phyloP scores from a whole-genome alignment of 1,140 invertebrate genomes.

The Pseudomyrmex pallidus region DNA sequence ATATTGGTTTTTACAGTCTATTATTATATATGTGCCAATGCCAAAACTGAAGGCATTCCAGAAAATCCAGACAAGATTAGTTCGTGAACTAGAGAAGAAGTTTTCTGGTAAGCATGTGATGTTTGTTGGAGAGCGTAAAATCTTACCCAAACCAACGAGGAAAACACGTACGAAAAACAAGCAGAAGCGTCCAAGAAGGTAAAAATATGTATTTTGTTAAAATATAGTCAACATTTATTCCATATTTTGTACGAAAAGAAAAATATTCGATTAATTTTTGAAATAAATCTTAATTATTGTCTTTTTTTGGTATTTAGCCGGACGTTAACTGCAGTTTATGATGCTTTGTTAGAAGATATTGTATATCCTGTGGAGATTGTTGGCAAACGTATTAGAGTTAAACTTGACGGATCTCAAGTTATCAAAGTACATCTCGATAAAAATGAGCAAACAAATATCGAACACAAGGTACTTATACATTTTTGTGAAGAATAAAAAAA shows the following conservation, averaged over 20 bases:
- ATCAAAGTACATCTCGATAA: no score
- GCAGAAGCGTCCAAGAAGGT: constrained; percentile 98
- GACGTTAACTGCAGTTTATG: constrained; percentile 98
- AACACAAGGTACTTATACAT: no score
- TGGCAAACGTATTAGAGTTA: constrained; percentile 98
- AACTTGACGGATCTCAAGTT: constrained; percentile 88
- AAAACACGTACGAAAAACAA: constrained; percentile 97
- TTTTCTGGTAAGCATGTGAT: constrained; percentile 99
- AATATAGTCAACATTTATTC: neutral
- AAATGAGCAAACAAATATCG: no score
- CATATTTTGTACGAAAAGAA: no score
- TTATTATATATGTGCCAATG: constrained; percentile 99
- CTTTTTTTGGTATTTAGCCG: constrained; percentile 87
- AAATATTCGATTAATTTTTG: no score
- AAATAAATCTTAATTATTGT: neutral
- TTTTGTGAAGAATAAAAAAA: no score
- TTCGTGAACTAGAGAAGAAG: constrained; percentile 99
- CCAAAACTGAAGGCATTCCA: constrained; percentile 98
- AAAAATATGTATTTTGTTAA: constrained; percentile 69
- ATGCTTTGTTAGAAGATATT: constrained; percentile 98
- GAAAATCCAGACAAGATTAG: constrained; percentile 98
- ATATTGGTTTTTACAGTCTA: constrained; percentile 89
- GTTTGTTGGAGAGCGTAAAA: constrained; percentile 98
- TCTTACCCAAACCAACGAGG: constrained; percentile 98
- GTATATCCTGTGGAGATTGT: constrained; percentile 99